Base-by-base conservation (phyloP, 2,797 vertebrate species). In the Scarus forsteni region DNA sequence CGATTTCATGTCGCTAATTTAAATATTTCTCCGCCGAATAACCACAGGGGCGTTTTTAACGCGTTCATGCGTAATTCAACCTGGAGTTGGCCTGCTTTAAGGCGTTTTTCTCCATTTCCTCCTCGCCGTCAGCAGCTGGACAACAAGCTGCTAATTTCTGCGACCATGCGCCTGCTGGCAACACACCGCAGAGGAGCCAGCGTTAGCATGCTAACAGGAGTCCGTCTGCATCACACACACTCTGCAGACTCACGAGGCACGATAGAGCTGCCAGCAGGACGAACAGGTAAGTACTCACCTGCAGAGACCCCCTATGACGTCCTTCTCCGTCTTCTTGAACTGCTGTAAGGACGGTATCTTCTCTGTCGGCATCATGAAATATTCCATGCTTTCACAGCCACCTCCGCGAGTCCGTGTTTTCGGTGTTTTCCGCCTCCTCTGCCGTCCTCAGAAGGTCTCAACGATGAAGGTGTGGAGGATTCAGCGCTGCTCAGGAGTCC, bases 281-380 rank as follows among this genome's bases (percentile, higher is more conserved):
- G 60, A 7, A 65, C 3, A 14, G 5, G 0, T 35, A 15, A 15
- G 13, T 10, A 93, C 96, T 85, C 91, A 97, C 96, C 96, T 97
- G 94, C 96, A 97, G 62, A 97, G 95, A 76, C 96, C 96, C 40
- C 96, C 96, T 69, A 97, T 97, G 65, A 97, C 96, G 89, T 97
- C 96, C 92, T 97, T 97, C 91, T 97, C 96, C 80, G 95, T 95
- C 93, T 97, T 96, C 93, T 96, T 96, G 94, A 97, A 97, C 89
- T 97, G 96, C 92, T 96, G 96, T 90, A 96, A 92, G 86, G 95
- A 95, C 75, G 94, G 90, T 66, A 96, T 94, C 95, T 97, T 97
- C 92, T 96, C 96, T 86, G 96, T 94, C 90, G 96, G 96, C 93
- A 97, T 96, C 96, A 97, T 95, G 94, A 97, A 97, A 94, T 97